Evolutionary conservation across 2,888 invertebrate species (phyloP).

Genomic region (Lymantria dispar): DNA sequence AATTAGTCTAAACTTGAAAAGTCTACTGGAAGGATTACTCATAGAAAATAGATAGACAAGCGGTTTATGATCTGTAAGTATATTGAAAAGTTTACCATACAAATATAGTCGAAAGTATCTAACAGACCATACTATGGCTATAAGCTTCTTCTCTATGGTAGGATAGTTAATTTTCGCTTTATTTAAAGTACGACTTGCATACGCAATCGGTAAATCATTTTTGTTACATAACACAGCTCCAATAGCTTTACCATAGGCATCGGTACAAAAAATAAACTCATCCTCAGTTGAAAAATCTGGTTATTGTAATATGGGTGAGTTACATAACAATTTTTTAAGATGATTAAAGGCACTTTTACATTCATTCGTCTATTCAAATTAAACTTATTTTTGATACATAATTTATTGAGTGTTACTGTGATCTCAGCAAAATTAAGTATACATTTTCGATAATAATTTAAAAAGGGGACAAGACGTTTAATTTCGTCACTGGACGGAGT

Average conservation of each 20-base stretch:
- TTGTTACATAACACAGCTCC: background rate
- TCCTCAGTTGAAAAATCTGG: background rate
- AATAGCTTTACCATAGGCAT: background rate
- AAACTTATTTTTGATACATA: background rate
- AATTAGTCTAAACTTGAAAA: background rate
- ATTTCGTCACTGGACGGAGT: background rate
- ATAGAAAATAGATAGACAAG: background rate
- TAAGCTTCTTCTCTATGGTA: conserved; percentile 13
- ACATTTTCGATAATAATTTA: background rate
- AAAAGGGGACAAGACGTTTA: background rate
- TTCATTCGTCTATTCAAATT: background rate
- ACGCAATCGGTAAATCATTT: conserved; percentile 11
- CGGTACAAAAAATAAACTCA: background rate
- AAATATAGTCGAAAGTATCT: background rate
- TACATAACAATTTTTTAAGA: background rate
- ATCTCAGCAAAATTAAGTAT: background rate
- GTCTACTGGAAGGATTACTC: background rate
- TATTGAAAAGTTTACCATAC: background rate
- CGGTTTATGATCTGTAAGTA: background rate
- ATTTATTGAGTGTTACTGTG: background rate
- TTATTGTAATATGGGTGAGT: background rate
- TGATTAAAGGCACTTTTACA: background rate
- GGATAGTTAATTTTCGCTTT: conserved; percentile 12
- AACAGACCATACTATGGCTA: background rate
- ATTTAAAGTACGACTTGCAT: conserved; percentile 15